Percentiles rank a stretch among this genome's conserved stretches.
Evolutionary conservation across 2,888 invertebrate species (phyloP).

Genomic region (Lutraria lutraria): DNA sequence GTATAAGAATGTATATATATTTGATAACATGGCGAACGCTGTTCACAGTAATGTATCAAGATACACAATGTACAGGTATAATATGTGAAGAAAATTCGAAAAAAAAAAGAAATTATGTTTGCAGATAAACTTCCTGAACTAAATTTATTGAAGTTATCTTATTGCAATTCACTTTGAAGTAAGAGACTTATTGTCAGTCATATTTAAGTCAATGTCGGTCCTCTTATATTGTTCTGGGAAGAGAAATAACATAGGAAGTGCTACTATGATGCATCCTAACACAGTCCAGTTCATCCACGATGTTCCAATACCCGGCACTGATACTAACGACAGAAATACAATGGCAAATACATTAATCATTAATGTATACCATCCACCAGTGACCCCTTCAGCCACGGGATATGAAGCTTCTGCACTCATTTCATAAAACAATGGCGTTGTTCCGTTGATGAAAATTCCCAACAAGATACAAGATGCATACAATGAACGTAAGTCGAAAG

Average conservation of each 20-base stretch:
- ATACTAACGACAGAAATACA: conserved; percentile 45
- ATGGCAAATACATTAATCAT: conserved; percentile 31
- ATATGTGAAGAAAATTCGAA: too few species aligned
- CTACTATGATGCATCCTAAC: conserved; percentile 34
- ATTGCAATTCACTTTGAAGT: too few species aligned
- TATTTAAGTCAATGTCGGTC: conserved; percentile 40
- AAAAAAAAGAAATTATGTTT: too few species aligned
- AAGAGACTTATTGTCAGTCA: neutral
- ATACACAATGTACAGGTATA: too few species aligned
- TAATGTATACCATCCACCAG: conserved; percentile 51
- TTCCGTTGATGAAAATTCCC: conserved; percentile 56
- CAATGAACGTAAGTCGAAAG: conserved; percentile 37
- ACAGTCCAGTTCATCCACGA: conserved; percentile 58
- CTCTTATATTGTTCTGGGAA: conserved; percentile 49
- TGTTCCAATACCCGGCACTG: conserved; percentile 41
- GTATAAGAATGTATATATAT: too few species aligned
- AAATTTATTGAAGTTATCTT: too few species aligned
- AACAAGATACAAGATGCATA: conserved; percentile 58
- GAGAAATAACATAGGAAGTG: conserved; percentile 38
- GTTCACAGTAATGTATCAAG: too few species aligned
- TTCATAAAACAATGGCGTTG: conserved; percentile 6
- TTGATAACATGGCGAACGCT: too few species aligned
- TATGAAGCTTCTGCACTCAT: conserved; percentile 49
- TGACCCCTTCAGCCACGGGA: conserved; percentile 54
- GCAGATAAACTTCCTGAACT: too few species aligned